Percentiles rank a stretch among this genome's conserved stretches.
Conservation (phyloP, 2,888 invertebrate genomes). For the Amorpha juglandis region DNA sequence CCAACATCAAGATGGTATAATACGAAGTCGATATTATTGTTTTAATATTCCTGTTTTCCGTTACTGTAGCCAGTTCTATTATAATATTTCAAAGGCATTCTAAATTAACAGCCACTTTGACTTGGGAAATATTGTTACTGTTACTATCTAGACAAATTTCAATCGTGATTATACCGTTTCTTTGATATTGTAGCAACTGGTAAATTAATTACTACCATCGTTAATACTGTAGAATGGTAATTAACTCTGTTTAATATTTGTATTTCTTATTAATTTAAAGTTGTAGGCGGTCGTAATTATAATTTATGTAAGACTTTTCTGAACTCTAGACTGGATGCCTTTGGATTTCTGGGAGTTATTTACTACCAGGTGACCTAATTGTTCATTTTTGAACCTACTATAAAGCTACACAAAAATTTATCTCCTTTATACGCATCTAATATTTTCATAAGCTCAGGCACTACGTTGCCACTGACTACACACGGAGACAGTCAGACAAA, state of each 20-base stretch:
- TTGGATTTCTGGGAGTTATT: no score
- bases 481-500: no score
- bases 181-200: background rate
- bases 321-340: no score
- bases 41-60: background rate
- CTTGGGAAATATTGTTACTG: background rate
- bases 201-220: background rate
- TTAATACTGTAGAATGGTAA: background rate
- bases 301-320: no score
- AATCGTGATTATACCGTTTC: background rate
- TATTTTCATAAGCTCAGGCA: no score
- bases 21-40: background rate
- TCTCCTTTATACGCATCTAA: no score
- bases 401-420: no score
- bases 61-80: background rate
- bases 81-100: slow-evolving; percentile 3
- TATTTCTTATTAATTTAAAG: background rate
- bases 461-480: no score
- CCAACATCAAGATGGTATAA: no score
- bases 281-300: no score
- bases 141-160: background rate
- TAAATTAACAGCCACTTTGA: background rate
- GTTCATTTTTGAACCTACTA: no score
- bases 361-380: no score
- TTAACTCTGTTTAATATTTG: background rate